Conservation (phyloP, 2,888 invertebrate species). For the Aphidius colemani region DNA sequence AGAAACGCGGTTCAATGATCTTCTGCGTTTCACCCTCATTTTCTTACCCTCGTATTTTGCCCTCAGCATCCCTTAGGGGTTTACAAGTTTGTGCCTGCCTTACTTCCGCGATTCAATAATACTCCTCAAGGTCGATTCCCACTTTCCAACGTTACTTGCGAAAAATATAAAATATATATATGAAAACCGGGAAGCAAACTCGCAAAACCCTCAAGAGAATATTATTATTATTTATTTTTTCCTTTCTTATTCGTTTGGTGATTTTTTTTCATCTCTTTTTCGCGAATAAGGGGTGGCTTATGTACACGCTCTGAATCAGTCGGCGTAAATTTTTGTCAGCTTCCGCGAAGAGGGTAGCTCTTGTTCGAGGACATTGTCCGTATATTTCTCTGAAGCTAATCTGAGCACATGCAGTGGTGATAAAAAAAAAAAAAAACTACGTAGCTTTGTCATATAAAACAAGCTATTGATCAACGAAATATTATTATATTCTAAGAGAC, state of each 20-base stretch:
- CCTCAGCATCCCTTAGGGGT: constrained; percentile 22
- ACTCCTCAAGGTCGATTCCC: constrained; percentile 34
- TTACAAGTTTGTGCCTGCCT: constrained; percentile 34
- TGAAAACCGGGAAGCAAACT: not conserved
- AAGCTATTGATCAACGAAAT: too few relatives aligned
- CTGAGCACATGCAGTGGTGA: too few relatives aligned
- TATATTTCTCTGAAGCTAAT: too few relatives aligned
- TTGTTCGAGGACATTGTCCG: too few relatives aligned
- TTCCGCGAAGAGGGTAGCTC: too few relatives aligned
- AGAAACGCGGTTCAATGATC: constrained; percentile 9
- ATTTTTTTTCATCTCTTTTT: not conserved
- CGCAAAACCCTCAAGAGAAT: constrained; percentile 5
- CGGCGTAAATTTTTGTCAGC: not conserved
- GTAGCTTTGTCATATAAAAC: too few relatives aligned
- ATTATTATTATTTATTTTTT: not conserved
- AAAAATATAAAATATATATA: constrained; percentile 19
- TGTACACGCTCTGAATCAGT: not conserved
- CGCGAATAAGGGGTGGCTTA: not conserved
- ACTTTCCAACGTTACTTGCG: not conserved
- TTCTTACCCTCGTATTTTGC: not conserved
- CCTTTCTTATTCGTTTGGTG: too few relatives aligned
- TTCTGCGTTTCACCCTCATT: constrained; percentile 8
- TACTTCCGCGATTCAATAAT: constrained; percentile 47
- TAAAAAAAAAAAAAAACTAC: too few relatives aligned
- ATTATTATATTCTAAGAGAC: too few relatives aligned